Base-by-base conservation (phyloP, 2,888 invertebrate species). In the Cerastoderma edule region DNA sequence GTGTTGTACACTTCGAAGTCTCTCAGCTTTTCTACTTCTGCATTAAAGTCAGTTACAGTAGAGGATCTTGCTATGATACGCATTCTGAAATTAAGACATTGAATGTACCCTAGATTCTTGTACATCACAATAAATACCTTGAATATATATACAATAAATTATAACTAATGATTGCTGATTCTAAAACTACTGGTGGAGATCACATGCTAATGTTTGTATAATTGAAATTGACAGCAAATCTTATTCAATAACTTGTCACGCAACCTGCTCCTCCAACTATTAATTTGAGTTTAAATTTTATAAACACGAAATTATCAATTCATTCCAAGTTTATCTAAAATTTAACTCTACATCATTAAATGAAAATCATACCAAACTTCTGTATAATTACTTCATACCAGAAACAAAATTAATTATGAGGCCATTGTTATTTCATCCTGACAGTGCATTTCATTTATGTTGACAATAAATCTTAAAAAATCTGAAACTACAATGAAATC, bases 51-150 rank as follows among this genome's bases (percentile, higher is more conserved):
- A n/a, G 13, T 22, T 53, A n/a, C 53, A n/a, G 53, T 53, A 22
- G 13, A 19, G 22, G 16, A 10, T 10, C 53, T 53, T 53, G 53
- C 13, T 10, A 53, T 53, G 13, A 19, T 53, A 19, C 53, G 13
- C 53, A 53, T 10, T 22, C 53, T 53, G 44, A 44, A 44, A 44
- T 44, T 44, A 44, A 44, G 44, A 44, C 44, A 44, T 44, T 44
- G 19, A 10, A 10, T 13, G 10, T 44, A 19, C 44, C 44, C 19
- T 44, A 44, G 44, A 44, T 44, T 44, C 10, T 44, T 44, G 44
- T 44, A 44, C 44, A 44, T 44, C 44, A 44, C 44, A 44, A 19
- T 44, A 44, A 44, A 44, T 44, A 44, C 44, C 10, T 44, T 44
- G 44, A 44, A 44, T 44, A 44, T 19, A 44, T n/a, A 44, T 44